Base-by-base conservation (phyloP, 2,888 invertebrate species). In the Drosophila kuntzei region DNA sequence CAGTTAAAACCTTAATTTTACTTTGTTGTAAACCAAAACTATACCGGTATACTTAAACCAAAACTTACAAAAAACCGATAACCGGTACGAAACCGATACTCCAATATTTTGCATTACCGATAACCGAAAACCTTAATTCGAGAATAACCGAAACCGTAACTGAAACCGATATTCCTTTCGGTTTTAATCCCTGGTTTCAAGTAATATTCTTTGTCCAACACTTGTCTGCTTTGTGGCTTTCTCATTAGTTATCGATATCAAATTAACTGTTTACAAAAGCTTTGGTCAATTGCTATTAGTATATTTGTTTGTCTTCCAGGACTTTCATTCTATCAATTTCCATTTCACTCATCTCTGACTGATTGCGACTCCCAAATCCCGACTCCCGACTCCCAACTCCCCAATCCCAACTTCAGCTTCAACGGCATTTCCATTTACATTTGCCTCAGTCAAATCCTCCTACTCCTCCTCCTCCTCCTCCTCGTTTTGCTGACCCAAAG, bases 291-390 rank as follows among this genome's bases (percentile, higher is more conserved):
- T 59, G 59, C 59, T 53, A 59, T 75, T 73, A 53, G 59, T 68
- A 39, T 47, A 66, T 46, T 73, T 73, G 62, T 63, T 50, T 68
- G 50, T 49, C 62, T 36, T 51, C 14, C 18, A 44, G 27, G 41
- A 46, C 57, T 61, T 64, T 65, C 69, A 63, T 50, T 60, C 74
- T 76, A 74, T 61, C 79, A 68, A 54, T 60, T 68, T 32, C 59
- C 63, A 57, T 58, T 47, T 57, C 67, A 62, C 46, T 46, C 49
- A 25, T 39, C 25, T 54, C 36, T 18, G 29, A 14, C 46, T 34
- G 34, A 44, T 7, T 58, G 20, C 16, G 9, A 5, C 50, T 34
- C 25, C 18, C 18, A 20, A 37, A 12, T 16, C 5, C 11, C 41
- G 12, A 47, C n/a, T 32, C n/a, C 20, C 9, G 8, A 18, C 32